A percentile compares a stretch with the other conserved stretches of the same genome.
Conservation (phyloP, 2,797 vertebrate genomes). For the Melanotaenia maccullochi region DNA sequence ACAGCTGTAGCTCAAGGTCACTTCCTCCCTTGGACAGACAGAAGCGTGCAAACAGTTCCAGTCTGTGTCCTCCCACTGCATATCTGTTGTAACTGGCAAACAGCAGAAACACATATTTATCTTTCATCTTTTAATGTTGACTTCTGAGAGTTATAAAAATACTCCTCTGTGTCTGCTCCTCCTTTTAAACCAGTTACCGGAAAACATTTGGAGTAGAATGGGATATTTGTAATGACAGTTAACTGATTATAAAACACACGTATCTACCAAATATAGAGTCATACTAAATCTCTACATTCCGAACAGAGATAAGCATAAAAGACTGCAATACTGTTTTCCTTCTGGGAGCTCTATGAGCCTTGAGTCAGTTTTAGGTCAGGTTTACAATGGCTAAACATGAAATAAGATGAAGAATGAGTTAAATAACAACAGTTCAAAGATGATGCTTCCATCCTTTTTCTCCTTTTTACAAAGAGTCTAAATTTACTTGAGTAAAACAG, state of each 20-base stretch:
- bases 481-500: constrained; percentile 48
- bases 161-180: constrained; percentile 10
- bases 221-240: constrained; percentile 27
- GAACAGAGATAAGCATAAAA: constrained; percentile 51
- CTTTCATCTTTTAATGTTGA: constrained; percentile 19
- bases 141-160: constrained; percentile 44
- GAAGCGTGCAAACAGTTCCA: constrained; percentile 45
- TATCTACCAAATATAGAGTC: constrained; percentile 45
- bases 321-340: constrained; percentile 24
- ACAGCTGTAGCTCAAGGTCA: constrained; percentile 71
- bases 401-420: constrained; percentile 23
- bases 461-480: constrained; percentile 41
- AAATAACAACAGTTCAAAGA: constrained; percentile 17
- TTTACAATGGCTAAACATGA: constrained; percentile 32
- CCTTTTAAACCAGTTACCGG: constrained; percentile 28
- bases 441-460: constrained; percentile 36
- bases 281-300: constrained; percentile 45
- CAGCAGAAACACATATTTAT: constrained; percentile 24
- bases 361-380: constrained; percentile 42
- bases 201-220: constrained; percentile 37
- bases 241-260: constrained; percentile 44
- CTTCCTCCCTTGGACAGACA: constrained; percentile 32
- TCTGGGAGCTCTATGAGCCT: constrained; percentile 23
- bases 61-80: constrained; percentile 4
- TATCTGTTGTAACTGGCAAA: constrained; percentile 26